A percentile compares a stretch with the other conserved stretches of the same genome.
Conservation (phyloP, 2,797 vertebrate species). For the Acanthis flammea region DNA sequence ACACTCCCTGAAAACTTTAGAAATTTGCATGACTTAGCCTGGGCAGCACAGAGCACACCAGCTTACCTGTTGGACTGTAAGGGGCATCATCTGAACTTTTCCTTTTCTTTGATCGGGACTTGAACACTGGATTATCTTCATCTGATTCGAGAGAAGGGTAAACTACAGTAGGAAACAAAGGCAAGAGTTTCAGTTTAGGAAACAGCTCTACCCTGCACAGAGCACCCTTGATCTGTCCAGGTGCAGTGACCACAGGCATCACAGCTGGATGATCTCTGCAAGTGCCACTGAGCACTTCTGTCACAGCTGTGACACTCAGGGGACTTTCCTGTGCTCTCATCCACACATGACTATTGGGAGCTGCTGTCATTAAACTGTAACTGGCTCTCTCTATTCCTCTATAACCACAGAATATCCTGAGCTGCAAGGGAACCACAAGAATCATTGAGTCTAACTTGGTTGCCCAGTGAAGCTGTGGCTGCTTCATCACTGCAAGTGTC, state of each 20-base stretch:
- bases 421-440: background rate
- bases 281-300: background rate
- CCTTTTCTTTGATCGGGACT: conserved; percentile 97
- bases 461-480: background rate
- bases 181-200: background rate
- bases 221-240: background rate
- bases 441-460: accelerated
- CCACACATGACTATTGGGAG: background rate
- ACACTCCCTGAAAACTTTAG: background rate
- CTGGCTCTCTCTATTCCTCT: background rate
- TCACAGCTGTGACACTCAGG: background rate
- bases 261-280: no score
- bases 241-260: background rate
- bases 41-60: background rate
- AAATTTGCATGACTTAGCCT: background rate
- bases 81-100: conserved; percentile 97
- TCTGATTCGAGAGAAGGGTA: conserved; percentile 98
- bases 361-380: background rate
- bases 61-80: conserved; percentile 93
- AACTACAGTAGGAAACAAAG: conserved; percentile 72
- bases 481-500: no score
- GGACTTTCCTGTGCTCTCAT: background rate
- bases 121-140: conserved; percentile 97
- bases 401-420: background rate
- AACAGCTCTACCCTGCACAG: background rate